These are phyloP conservation scores for Eriocheir sinensis DNA, from an alignment of 1,140 invertebrate species.

Conservation along the genomic window DNA sequence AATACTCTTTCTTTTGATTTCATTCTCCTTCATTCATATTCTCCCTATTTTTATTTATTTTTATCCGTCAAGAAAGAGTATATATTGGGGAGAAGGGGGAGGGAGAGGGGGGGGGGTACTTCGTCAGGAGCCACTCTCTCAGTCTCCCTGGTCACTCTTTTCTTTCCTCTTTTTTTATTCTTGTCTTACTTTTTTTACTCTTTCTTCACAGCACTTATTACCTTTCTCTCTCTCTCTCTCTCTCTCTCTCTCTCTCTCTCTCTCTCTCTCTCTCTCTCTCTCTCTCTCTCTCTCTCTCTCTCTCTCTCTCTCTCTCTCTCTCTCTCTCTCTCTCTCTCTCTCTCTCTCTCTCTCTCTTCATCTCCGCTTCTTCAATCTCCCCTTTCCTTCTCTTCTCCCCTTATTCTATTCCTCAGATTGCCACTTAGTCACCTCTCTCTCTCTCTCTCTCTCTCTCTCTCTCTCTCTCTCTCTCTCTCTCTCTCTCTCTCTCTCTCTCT, in stretches of 20 bases:
- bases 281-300: constrained; percentile 27
- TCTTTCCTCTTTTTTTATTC: too few species aligned
- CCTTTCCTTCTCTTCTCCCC: background rate
- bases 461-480: constrained; percentile 30
- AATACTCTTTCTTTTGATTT: too few species aligned
- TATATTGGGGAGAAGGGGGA: too few species aligned
- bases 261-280: background rate
- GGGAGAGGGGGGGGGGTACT: too few species aligned
- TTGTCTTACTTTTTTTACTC: too few species aligned
- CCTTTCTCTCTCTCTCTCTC: too few species aligned
- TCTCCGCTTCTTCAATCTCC: background rate
- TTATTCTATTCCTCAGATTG: background rate
- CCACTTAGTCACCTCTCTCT: background rate
- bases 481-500: constrained; percentile 39
- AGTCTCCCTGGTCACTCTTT: too few species aligned
- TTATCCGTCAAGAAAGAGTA: too few species aligned
- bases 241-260: constrained; percentile 2
- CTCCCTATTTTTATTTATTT: too few species aligned
- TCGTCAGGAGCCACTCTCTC: too few species aligned
- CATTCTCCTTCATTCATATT: too few species aligned
- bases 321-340: background rate
- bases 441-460: background rate
- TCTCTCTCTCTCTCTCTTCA: background rate
- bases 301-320: background rate
- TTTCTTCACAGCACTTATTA: too few species aligned